Evolutionary conservation across 2,113 vertebrate species (phyloP).

Genomic region (Hymenochirus boettgeri): DNA sequence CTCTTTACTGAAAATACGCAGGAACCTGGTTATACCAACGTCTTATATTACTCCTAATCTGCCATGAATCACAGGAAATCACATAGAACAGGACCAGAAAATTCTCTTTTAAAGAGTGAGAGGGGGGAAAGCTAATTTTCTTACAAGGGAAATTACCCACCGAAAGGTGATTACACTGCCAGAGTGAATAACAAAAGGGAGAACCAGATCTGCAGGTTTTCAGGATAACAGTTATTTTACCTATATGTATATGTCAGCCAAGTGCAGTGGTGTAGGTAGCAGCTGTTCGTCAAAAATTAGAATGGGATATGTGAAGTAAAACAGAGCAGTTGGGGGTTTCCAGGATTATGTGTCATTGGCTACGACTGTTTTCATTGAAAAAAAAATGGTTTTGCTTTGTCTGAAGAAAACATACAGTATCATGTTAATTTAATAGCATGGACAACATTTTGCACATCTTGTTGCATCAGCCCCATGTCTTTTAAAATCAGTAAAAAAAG

Average conservation of each 20-base stretch:
- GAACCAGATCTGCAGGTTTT: constrained; percentile 16
- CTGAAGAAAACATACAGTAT: too few species aligned
- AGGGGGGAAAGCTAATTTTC: constrained; percentile 5
- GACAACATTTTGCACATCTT: too few species aligned
- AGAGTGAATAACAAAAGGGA: background rate
- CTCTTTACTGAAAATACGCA: background rate
- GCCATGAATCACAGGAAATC: constrained; percentile 8
- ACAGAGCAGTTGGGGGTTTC: too few species aligned
- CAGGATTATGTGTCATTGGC: too few species aligned
- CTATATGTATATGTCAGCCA: background rate
- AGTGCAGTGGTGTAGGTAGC: background rate
- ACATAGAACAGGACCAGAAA: constrained; percentile 7
- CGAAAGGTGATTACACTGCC: background rate
- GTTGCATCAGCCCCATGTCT: too few species aligned
- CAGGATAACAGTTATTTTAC: background rate
- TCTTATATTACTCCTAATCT: background rate
- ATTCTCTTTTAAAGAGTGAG: background rate
- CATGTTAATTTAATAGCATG: too few species aligned
- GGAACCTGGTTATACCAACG: background rate
- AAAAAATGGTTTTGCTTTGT: too few species aligned
- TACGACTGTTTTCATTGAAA: too few species aligned
- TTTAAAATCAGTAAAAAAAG: too few species aligned
- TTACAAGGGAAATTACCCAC: background rate
- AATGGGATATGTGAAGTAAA: too few species aligned
- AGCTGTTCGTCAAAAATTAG: background rate